Percentiles rank a stretch among this genome's conserved stretches.
Evolutionary conservation across 2,113 vertebrate species (phyloP).

Genomic region (Merops nubicus): DNA sequence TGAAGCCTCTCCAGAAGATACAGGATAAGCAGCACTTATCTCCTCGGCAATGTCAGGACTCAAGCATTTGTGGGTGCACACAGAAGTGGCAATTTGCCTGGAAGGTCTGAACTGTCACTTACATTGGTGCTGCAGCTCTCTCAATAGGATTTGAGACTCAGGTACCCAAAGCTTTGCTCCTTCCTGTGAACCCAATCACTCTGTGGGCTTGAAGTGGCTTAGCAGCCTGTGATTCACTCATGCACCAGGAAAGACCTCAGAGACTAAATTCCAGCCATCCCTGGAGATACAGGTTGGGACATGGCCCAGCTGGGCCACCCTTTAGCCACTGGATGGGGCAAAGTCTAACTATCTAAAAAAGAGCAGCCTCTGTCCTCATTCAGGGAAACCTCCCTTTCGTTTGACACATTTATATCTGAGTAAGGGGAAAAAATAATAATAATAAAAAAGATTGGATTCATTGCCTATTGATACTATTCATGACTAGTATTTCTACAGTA

Average conservation of each 20-base stretch:
- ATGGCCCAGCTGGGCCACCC: background rate
- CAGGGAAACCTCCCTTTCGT: background rate
- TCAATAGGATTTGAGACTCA: background rate
- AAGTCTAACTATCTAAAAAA: background rate
- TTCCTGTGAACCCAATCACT: background rate
- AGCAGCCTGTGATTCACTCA: background rate
- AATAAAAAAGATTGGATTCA: background rate
- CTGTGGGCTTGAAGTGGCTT: background rate
- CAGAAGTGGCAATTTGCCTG: background rate
- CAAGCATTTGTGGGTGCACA: background rate
- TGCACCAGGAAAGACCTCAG: background rate
- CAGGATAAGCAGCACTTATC: background rate
- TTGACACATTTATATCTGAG: background rate
- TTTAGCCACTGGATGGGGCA: background rate
- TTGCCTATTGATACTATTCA: background rate
- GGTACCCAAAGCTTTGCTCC: background rate
- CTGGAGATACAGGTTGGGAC: background rate
- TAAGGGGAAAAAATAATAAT: background rate
- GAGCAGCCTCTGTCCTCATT: background rate
- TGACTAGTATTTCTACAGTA: background rate
- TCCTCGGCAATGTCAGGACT: background rate
- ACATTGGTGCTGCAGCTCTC: rapidly evolving
- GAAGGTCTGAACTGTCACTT: background rate
- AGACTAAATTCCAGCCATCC: background rate
- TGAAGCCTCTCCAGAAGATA: background rate